Conservation (phyloP, 2,797 vertebrate genomes). For the Antrozous pallidus region DNA sequence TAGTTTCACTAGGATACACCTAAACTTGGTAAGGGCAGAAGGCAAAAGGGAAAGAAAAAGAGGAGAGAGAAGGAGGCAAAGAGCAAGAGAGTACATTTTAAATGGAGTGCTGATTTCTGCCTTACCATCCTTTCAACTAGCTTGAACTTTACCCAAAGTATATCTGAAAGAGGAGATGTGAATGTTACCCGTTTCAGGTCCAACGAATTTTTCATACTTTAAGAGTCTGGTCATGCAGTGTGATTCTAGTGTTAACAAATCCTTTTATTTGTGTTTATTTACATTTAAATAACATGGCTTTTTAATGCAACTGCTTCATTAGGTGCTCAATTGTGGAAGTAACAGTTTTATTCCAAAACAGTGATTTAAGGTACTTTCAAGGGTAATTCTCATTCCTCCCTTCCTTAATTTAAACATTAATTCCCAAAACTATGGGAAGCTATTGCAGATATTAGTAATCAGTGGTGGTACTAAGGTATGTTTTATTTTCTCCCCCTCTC, state of each 20-base stretch:
- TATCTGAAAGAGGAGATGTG: background rate
- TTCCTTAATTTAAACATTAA: slow-evolving; percentile 16
- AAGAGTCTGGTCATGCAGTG: background rate
- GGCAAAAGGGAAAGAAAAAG: background rate
- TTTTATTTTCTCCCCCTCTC: background rate
- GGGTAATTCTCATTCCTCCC: background rate
- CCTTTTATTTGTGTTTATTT: slow-evolving; percentile 31
- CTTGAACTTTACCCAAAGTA: background rate
- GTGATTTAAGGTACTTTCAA: background rate
- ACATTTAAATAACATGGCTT: background rate
- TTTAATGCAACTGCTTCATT: background rate
- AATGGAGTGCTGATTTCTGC: background rate
- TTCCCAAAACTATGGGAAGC: background rate
- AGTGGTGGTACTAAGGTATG: background rate
- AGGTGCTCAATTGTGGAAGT: background rate
- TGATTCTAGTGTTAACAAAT: background rate
- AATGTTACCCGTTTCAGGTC: background rate
- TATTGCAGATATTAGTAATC: background rate
- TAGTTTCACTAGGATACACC: background rate
- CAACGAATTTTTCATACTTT: background rate
- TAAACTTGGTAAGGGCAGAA: background rate
- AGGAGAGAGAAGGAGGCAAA: background rate
- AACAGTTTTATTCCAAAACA: background rate
- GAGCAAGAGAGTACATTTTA: background rate
- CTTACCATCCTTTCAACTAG: background rate